Evolutionary conservation across 2,797 vertebrate species (phyloP), one percentile per base, ranked within the genome.

Genomic region (Diglossa cyanea): DNA sequence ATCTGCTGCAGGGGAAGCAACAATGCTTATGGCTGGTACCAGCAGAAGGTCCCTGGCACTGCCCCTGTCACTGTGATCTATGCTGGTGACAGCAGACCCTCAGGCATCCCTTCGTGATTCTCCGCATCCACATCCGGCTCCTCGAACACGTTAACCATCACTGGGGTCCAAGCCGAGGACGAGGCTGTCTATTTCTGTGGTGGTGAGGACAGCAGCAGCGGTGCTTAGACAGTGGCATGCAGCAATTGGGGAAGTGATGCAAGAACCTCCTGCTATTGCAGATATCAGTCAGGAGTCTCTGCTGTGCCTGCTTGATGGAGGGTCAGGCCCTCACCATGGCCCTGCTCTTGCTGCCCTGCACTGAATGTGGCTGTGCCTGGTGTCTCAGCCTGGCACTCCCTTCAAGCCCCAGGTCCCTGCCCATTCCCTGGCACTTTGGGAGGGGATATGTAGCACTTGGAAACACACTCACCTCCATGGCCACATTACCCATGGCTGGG

Each of bases 51-150:
- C 21, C 40, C 87, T 20, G 80, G 88, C 66, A 60, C 0, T 53
- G 73, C 0, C 53, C 60, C 67, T 85, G 47, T 90, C 88, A 84
- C 88, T 48, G 16, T 90, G 39, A 90, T 78, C 73, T 72, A 72
- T 5, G 0, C 0, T 0, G 7, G 6, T 10, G 4, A 0, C 45
- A 28, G 2, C 0, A 84, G 73, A 78, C 73, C 73, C 80, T 72
- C 53, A 9, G 40, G 0, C 73, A 78, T 90, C 88, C 66, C 73
- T 84, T 84, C 13, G 0, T 7, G 18, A 60, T 78, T 90, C 80
- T 84, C 80, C 0, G 44, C 19, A 25, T 57, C 78, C 17, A 0
- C 0, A 0, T 70, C 63, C 0, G 7, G 73, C 66, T 7, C 21
- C 60, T 0, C 31, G 0, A 0, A 0, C 88, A 78, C 23, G 0